phyloP scores from a whole-genome alignment of 1,140 invertebrate species.

The Drosophila prosaltans region DNA sequence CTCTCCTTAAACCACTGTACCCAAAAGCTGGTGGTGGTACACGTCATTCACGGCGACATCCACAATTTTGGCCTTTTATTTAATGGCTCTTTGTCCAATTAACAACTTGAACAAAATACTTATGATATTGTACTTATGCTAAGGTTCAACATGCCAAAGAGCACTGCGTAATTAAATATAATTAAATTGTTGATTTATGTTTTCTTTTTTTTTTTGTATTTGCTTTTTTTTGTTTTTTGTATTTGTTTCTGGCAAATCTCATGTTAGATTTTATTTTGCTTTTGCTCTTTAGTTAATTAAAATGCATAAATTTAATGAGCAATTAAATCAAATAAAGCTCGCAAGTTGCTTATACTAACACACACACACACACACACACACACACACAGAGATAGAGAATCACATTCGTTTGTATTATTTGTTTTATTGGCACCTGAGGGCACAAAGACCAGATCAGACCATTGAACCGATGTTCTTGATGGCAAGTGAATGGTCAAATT shows the following conservation, averaged over 20 bases:
- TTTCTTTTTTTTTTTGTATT: conserved; percentile 10
- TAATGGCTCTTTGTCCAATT: conserved; percentile 60
- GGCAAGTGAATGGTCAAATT: conserved; percentile 4
- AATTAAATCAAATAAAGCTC: conserved; percentile 49
- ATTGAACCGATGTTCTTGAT: conserved; percentile 34
- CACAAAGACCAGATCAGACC: conserved; percentile 26
- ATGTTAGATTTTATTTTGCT: conserved; percentile 36
- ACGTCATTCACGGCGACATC: conserved; percentile 21
- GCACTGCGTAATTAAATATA: conserved; percentile 63
- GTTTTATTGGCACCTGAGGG: conserved; percentile 23
- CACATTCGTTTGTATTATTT: conserved; percentile 17
- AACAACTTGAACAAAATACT: conserved; percentile 36
- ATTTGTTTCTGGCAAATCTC: neutral
- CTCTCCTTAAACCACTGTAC: neutral
- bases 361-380: conserved; percentile 4
- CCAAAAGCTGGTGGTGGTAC: too few species aligned
- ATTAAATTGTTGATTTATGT: conserved; percentile 30
- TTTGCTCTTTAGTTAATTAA: conserved; percentile 24
- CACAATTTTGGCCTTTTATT: conserved; percentile 13
- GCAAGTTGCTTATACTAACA: conserved; percentile 12
- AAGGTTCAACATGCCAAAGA: conserved; percentile 58
- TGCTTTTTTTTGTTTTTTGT: neutral
- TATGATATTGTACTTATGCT: conserved; percentile 47
- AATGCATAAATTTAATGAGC: conserved; percentile 53
- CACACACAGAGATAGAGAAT: neutral